Conservation (phyloP, 1,140 invertebrate genomes). For the Camponotus vicinus region DNA sequence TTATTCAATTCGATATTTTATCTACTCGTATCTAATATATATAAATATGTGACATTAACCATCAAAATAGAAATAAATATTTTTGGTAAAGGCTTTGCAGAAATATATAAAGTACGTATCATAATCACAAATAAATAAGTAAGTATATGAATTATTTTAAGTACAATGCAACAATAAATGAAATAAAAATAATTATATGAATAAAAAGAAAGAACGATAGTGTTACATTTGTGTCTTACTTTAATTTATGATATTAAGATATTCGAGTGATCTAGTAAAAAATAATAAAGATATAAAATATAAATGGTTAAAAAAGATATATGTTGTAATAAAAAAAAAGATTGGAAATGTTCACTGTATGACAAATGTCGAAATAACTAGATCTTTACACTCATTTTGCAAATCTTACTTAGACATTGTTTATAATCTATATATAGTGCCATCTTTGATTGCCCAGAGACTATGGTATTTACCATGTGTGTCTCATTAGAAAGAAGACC, state of each 20-base stretch:
- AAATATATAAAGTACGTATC: slow-evolving; percentile 50
- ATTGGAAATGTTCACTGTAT: slow-evolving; percentile 9
- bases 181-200: slow-evolving; percentile 55
- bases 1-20: slow-evolving; percentile 40
- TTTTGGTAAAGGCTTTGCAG: slow-evolving; percentile 70
- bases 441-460: slow-evolving; percentile 74
- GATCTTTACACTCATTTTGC: slow-evolving; percentile 59
- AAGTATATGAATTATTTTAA: slow-evolving; percentile 58
- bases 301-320: slow-evolving; percentile 15
- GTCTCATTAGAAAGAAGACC: slow-evolving; percentile 72
- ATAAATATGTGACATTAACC: slow-evolving; percentile 51
- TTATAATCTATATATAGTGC: slow-evolving; percentile 71
- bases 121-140: slow-evolving; percentile 53
- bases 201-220: neutral
- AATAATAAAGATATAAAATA: slow-evolving; percentile 43
- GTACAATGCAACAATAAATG: slow-evolving; percentile 52
- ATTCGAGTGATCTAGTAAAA: slow-evolving; percentile 46
- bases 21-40: slow-evolving; percentile 60
- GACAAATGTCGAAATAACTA: slow-evolving; percentile 6
- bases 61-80: slow-evolving; percentile 74
- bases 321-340: slow-evolving; percentile 10
- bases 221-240: slow-evolving; percentile 51
- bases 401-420: slow-evolving; percentile 66
- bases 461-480: slow-evolving; percentile 65
- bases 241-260: slow-evolving; percentile 57